Conservation (phyloP, 2,797 vertebrate genomes). For the Chloroceryle amazona region DNA sequence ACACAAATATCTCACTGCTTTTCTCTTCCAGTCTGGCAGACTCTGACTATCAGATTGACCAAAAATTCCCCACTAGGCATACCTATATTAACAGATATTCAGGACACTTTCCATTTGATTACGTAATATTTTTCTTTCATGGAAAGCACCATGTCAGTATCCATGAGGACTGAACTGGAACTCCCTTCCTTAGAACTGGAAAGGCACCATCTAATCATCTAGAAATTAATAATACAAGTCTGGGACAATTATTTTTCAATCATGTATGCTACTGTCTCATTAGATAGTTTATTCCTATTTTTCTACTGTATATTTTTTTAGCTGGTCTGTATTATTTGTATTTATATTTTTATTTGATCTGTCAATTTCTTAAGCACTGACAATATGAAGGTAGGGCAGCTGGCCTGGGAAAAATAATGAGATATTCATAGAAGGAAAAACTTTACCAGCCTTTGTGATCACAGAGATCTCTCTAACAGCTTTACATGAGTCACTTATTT, state of each 20-base stretch:
- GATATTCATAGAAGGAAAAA: not conserved
- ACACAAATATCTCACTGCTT: constrained; percentile 1
- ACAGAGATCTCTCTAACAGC: not conserved
- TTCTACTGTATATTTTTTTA: not conserved
- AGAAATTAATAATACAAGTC: not conserved
- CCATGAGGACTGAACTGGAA: not conserved
- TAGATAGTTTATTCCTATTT: not conserved
- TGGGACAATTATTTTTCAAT: not conserved
- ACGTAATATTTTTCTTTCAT: not conserved
- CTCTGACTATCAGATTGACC: not conserved
- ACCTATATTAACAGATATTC: constrained; percentile 14
- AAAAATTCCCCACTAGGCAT: constrained; percentile 15
- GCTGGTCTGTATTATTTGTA: not conserved
- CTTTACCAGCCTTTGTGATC: not conserved
- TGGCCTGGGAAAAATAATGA: not conserved
- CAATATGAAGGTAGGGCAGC: not conserved
- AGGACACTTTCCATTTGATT: not conserved
- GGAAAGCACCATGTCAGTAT: not conserved
- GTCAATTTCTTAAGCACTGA: not conserved
- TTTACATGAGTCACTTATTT: not conserved
- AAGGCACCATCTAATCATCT: not conserved
- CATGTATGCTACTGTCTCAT: not conserved
- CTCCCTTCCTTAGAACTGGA: constrained; percentile 36
- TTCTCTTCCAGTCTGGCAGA: not conserved
- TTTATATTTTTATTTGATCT: not conserved